These are phyloP conservation scores for Rhodeus uyekii DNA, from an alignment of 2,797 vertebrate species.

Conservation along the genomic window DNA sequence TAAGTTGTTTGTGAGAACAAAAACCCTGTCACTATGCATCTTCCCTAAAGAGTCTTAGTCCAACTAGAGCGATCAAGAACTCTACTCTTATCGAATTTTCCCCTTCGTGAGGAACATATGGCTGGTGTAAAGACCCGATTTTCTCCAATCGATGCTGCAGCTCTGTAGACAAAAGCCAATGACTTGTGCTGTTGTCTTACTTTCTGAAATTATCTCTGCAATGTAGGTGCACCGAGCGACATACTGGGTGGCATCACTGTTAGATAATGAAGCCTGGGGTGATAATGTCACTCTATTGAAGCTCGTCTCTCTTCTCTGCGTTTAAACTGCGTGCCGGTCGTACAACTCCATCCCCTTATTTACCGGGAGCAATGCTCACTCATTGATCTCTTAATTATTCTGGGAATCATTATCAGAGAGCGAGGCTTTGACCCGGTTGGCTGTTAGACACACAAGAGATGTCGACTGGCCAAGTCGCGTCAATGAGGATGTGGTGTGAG, in stretches of 20 bases:
- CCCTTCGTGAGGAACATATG: constrained; percentile 34
- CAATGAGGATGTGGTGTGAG: constrained; percentile 3
- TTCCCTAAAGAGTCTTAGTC: constrained; percentile 29
- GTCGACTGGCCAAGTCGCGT: background rate
- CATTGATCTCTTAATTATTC: constrained; percentile 64
- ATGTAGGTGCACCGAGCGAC: constrained; percentile 36
- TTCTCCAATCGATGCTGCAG: constrained; percentile 43
- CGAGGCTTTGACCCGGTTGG: constrained; percentile 34
- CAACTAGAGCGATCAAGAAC: constrained; percentile 35
- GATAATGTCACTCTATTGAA: constrained; percentile 60
- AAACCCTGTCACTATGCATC: constrained; percentile 8
- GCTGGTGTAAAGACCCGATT: constrained; percentile 50
- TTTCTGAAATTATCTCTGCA: constrained; percentile 52
- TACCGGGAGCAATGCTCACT: constrained; percentile 33
- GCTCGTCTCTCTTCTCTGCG: constrained; percentile 27
- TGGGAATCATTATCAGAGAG: constrained; percentile 60
- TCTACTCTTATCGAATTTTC: constrained; percentile 42
- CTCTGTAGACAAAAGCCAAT: constrained; percentile 53
- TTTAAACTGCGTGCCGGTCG: constrained; percentile 15
- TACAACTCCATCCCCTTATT: constrained; percentile 50
- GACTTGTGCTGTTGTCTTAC: constrained; percentile 42
- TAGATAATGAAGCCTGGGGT: constrained; percentile 52
- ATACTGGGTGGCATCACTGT: constrained; percentile 32
- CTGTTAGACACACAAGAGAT: constrained; percentile 7
- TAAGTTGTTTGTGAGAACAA: constrained; percentile 35